phyloP scores from a whole-genome alignment of 1,140 invertebrate genomes.

The Zeugodacus cucurbitae region DNA sequence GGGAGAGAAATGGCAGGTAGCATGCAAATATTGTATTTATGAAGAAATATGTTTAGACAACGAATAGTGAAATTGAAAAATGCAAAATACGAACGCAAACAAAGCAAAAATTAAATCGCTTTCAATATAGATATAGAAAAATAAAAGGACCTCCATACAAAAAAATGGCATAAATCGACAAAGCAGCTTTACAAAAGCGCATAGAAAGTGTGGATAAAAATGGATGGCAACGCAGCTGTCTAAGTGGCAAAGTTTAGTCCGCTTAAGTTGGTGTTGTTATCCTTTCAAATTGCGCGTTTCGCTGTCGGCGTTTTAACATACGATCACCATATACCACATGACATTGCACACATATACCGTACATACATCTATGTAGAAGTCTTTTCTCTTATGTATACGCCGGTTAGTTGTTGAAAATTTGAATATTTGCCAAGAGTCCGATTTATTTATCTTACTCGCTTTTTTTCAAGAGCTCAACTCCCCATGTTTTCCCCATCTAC shows the following conservation, averaged over 20 bases:
- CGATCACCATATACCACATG: not conserved
- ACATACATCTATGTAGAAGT: not conserved
- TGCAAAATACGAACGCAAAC: not conserved
- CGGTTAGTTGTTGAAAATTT: not conserved
- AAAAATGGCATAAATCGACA: conserved; percentile 9
- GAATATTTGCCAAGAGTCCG: conserved; percentile 29
- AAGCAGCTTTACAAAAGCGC: not conserved
- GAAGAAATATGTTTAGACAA: not conserved
- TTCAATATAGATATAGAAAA: not conserved
- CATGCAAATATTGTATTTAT: not conserved
- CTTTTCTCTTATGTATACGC: not conserved
- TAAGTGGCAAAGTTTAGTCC: not conserved
- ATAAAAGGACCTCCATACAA: not conserved
- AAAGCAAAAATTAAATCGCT: not conserved
- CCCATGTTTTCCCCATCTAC: not conserved
- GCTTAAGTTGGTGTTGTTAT: conserved; percentile 15
- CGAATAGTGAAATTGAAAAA: not conserved
- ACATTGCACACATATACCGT: not conserved
- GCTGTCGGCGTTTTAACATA: not conserved
- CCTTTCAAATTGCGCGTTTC: conserved; percentile 10
- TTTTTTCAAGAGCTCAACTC: not conserved
- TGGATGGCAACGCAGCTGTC: conserved; percentile 23
- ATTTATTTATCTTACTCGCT: conserved; percentile 12
- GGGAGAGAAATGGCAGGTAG: not conserved
- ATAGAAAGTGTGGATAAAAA: conserved; percentile 20